These are phyloP conservation scores for Apamea sordens DNA, from an alignment of 2,888 invertebrate species.

Conservation along the genomic window DNA sequence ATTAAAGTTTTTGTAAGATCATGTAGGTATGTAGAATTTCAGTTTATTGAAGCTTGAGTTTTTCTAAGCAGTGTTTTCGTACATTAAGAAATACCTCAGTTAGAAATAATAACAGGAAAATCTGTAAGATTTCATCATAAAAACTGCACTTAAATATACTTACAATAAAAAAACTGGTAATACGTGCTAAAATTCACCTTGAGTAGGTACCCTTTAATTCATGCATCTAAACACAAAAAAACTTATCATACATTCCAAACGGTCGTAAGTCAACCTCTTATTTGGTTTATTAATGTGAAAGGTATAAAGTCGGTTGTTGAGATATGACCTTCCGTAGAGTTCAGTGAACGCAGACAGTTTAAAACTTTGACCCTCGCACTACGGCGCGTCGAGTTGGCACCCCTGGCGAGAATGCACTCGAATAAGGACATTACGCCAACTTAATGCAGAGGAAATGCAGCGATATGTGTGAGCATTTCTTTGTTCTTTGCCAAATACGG, in stretches of 20 bases:
- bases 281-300: conserved; percentile 69
- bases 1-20: background rate
- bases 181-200: conserved; percentile 2
- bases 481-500: conserved; percentile 43
- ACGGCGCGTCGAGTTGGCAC: conserved; percentile 64
- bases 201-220: background rate
- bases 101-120: background rate
- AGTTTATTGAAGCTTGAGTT: background rate
- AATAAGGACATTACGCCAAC: conserved; percentile 51
- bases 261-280: conserved; percentile 50
- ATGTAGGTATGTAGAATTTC: background rate
- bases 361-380: conserved; percentile 72
- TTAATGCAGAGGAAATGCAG: conserved; percentile 50
- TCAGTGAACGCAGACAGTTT: conserved; percentile 73
- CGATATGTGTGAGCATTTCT: conserved; percentile 33
- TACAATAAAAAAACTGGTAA: conserved; percentile 4
- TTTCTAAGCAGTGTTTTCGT: background rate
- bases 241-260: conserved; percentile 29
- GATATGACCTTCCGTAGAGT: conserved; percentile 72
- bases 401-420: conserved; percentile 48
- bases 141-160: conserved; percentile 1
- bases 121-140: background rate
- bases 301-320: conserved; percentile 63
- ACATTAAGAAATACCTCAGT: background rate
- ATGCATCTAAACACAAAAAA: conserved; percentile 29